A percentile compares a stretch with the other conserved stretches of the same genome.
phyloP scores from a whole-genome alignment of 2,113 vertebrate species.

The Etheostoma cragini region DNA sequence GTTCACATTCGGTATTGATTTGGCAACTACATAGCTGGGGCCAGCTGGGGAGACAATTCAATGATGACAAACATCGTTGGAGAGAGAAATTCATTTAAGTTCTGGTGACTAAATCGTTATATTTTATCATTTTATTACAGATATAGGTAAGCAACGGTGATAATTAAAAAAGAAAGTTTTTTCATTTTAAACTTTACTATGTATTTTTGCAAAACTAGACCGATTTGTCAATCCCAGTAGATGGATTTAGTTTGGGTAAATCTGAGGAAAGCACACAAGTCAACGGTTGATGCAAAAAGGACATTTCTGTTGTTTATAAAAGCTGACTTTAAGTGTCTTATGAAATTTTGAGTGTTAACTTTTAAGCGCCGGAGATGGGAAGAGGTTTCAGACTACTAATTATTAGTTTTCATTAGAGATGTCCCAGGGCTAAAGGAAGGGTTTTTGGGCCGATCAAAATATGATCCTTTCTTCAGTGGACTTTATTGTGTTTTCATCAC shows the following conservation, averaged over 20 bases:
- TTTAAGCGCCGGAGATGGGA: neutral
- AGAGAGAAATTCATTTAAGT: neutral
- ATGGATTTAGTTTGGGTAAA: neutral
- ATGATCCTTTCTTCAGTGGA: no score
- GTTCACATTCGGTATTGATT: constrained; percentile 69
- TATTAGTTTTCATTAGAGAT: neutral
- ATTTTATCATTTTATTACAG: neutral
- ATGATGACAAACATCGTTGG: constrained; percentile 42
- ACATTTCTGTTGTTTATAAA: neutral
- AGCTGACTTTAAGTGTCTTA: constrained; percentile 4
- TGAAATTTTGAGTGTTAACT: neutral
- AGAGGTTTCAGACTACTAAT: neutral
- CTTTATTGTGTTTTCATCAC: neutral
- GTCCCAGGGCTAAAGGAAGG: neutral
- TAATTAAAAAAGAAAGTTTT: no score
- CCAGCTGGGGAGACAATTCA: neutral
- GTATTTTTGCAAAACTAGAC: neutral
- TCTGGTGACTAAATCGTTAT: neutral
- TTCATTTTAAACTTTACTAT: neutral
- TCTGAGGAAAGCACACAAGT: neutral
- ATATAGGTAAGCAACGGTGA: neutral
- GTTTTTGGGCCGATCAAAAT: neutral
- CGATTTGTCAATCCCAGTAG: neutral
- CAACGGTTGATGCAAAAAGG: neutral
- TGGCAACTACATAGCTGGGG: constrained; percentile 34